Evolutionary conservation across 1,140 invertebrate species (phyloP).

Genomic region (Bicyclus anynana): DNA sequence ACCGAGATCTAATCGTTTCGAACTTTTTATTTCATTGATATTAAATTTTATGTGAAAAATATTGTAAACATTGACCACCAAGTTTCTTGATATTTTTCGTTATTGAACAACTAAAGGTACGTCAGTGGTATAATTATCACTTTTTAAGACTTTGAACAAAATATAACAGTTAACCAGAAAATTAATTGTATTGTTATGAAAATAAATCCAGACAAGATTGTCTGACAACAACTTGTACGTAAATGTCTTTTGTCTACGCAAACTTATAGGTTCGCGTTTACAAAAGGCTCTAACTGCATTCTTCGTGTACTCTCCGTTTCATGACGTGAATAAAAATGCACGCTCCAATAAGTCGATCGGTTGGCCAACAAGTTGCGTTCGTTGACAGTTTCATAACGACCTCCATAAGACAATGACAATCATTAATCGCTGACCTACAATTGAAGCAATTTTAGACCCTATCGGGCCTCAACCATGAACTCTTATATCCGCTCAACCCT

Average conservation of each 20-base stretch:
- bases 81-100: background rate
- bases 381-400: slow-evolving; percentile 59
- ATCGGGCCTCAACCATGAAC: slow-evolving; percentile 12
- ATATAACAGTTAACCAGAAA: no score
- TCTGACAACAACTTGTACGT: background rate
- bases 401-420: slow-evolving; percentile 61
- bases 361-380: slow-evolving; percentile 56
- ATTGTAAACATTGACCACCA: background rate
- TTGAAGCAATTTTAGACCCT: slow-evolving; percentile 36
- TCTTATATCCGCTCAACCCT: no score
- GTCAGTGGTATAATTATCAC: no score
- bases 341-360: slow-evolving; percentile 67
- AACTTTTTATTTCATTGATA: background rate
- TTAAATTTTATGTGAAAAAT: background rate
- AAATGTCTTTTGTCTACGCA: background rate
- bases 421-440: slow-evolving; percentile 33
- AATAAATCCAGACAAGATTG: background rate
- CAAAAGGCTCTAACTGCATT: slow-evolving; percentile 29
- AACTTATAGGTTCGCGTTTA: slow-evolving; percentile 17
- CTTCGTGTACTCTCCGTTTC: slow-evolving; percentile 35
- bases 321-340: slow-evolving; percentile 60
- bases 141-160: no score
- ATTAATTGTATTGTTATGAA: no score
- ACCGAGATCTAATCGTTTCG: background rate
- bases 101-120: no score